Percentiles rank a stretch among this genome's conserved stretches.
These are phyloP conservation scores for Zoroaster sp. DNA, from an alignment of 53 echinoderm and acorn worm species.

Conservation along the genomic window DNA sequence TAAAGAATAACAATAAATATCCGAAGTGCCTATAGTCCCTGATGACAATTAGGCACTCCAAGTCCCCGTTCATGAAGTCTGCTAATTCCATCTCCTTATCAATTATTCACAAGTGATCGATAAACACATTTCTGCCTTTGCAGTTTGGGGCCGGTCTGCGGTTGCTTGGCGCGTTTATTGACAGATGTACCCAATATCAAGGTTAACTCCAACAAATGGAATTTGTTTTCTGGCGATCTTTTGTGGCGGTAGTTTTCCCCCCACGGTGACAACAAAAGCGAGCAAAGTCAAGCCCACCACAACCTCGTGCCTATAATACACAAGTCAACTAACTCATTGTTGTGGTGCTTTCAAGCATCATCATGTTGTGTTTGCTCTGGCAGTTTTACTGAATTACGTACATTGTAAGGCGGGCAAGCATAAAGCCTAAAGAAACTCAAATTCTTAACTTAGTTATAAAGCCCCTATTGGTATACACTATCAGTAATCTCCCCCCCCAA, in stretches of 20 bases:
- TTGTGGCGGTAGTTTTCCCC: neutral
- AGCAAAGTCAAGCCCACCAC: neutral
- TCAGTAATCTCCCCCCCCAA: too few relatives aligned
- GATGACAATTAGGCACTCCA: neutral
- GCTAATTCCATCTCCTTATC: slow-evolving; percentile 25
- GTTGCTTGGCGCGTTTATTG: slow-evolving; percentile 33
- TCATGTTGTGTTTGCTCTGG: neutral
- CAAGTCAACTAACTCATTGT: neutral
- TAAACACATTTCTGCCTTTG: neutral
- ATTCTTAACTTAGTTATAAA: too few relatives aligned
- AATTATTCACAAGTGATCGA: slow-evolving; percentile 38
- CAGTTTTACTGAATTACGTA: neutral
- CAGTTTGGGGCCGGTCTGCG: neutral
- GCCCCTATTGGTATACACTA: too few relatives aligned
- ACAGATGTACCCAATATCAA: slow-evolving; percentile 11
- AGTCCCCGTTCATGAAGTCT: neutral
- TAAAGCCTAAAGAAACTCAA: neutral
- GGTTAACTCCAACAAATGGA: slow-evolving; percentile 12
- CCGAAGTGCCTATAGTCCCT: neutral
- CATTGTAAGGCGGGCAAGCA: neutral
- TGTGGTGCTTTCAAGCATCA: neutral
- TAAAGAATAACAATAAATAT: neutral
- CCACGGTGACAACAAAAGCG: neutral
- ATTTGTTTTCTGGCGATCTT: neutral
- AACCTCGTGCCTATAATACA: neutral